Percentiles rank a stretch among this genome's conserved stretches.
Conservation (phyloP, 2,888 invertebrate genomes). For the Alloscopus bannaensis region DNA sequence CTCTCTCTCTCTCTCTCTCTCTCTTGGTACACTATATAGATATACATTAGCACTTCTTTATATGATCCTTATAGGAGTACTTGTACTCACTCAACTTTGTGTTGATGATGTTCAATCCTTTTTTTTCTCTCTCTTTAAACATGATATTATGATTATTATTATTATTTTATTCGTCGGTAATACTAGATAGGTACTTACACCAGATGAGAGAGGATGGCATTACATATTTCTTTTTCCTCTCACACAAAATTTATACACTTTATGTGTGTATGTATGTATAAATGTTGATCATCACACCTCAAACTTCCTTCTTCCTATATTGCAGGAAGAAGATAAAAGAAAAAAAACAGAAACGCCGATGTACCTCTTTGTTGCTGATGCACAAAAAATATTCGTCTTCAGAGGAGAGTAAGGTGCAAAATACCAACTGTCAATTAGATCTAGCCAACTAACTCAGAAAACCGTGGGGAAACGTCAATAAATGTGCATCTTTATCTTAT, state of each 20-base stretch:
- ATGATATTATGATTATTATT: slow-evolving; percentile 35
- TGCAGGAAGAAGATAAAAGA: too few relatives aligned
- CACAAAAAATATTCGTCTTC: too few relatives aligned
- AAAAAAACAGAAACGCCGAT: too few relatives aligned
- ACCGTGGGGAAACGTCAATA: too few relatives aligned
- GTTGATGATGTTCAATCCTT: slow-evolving; percentile 36
- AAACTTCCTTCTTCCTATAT: slow-evolving; percentile 32
- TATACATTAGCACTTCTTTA: background rate
- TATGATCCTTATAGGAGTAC: too few relatives aligned
- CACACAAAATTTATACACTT: background rate
- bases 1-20: background rate
- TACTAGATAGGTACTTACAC: slow-evolving; percentile 3
- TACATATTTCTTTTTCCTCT: background rate
- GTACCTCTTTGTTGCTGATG: too few relatives aligned
- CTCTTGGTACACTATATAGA: background rate
- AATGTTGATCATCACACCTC: background rate
- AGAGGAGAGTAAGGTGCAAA: slow-evolving; percentile 3
- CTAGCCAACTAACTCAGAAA: too few relatives aligned
- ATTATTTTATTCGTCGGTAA: slow-evolving; percentile 28
- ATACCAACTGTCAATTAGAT: background rate
- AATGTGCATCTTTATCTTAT: too few relatives aligned
- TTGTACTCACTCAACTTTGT: too few relatives aligned
- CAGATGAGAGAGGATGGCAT: background rate
- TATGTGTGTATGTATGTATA: slow-evolving; percentile 1
- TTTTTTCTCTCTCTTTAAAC: slow-evolving; percentile 31